Conservation (phyloP, 2,888 invertebrate genomes). For the Tubulanus polymorphus region DNA sequence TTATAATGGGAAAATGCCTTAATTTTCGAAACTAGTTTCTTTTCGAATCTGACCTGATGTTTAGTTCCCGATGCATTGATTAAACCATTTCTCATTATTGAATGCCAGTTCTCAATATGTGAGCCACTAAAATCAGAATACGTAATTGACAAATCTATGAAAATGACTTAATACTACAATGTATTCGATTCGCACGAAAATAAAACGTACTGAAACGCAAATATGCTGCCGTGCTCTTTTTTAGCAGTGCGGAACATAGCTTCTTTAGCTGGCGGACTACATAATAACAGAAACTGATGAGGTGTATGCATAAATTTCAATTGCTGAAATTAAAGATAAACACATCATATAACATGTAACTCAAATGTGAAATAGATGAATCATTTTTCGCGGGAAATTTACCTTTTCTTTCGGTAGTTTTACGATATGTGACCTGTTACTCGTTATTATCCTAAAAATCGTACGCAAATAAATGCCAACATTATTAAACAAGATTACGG, state of each 20-base stretch:
- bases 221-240: constrained; percentile 36
- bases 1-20: not conserved
- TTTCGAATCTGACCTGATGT: constrained; percentile 25
- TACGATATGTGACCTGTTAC: constrained; percentile 48
- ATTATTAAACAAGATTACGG: too few species aligned
- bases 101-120: constrained; percentile 48
- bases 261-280: constrained; percentile 46
- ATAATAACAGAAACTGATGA: constrained; percentile 44
- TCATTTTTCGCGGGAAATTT: constrained; percentile 5
- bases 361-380: not conserved
- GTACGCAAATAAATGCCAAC: too few species aligned
- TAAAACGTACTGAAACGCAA: constrained; percentile 45
- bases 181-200: not conserved
- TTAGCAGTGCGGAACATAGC: constrained; percentile 32
- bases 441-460: constrained; percentile 43
- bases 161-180: not conserved
- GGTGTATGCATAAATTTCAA: constrained; percentile 41
- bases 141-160: not conserved
- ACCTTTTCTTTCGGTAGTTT: constrained; percentile 38
- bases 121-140: constrained; percentile 35
- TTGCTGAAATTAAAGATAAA: constrained; percentile 26
- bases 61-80: constrained; percentile 44
- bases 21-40: not conserved
- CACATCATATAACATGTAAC: not conserved
- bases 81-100: constrained; percentile 43